Conservation (phyloP, 2,888 invertebrate species). For the Liopterus haemorrhoidalis region DNA sequence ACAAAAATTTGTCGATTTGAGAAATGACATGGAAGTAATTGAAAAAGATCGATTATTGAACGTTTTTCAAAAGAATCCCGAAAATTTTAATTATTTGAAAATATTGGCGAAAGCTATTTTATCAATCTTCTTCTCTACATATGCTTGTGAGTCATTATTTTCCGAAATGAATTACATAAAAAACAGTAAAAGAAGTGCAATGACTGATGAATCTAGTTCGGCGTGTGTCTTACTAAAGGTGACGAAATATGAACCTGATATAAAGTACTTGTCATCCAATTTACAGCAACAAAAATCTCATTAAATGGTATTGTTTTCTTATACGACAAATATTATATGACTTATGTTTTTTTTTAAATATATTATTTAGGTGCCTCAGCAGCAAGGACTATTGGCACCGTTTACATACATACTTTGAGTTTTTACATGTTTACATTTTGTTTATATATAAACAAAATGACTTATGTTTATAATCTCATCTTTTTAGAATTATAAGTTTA, state of each 20-base stretch:
- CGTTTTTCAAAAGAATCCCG: slow-evolving; percentile 23
- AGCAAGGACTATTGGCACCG: too few species aligned
- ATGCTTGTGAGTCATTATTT: too few species aligned
- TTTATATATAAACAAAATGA: too few species aligned
- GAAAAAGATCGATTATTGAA: slow-evolving; percentile 26
- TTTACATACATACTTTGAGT: too few species aligned
- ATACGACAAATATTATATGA: too few species aligned
- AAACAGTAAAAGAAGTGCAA: slow-evolving; percentile 28
- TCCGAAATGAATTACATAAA: slow-evolving; percentile 29
- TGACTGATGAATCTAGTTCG: slow-evolving; percentile 30
- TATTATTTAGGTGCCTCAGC: too few species aligned
- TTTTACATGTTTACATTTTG: too few species aligned
- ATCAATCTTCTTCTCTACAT: slow-evolving; percentile 29
- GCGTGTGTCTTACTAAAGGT: slow-evolving; percentile 27
- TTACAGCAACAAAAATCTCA: slow-evolving; percentile 27
- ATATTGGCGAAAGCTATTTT: slow-evolving; percentile 24
- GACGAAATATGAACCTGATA: slow-evolving; percentile 24
- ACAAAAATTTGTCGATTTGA: slow-evolving; percentile 30
- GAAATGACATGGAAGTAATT: slow-evolving; percentile 27
- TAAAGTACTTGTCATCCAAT: slow-evolving; percentile 26
- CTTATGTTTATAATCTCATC: too few species aligned
- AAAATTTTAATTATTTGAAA: slow-evolving; percentile 20
- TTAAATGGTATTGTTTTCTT: too few species aligned
- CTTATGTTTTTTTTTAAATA: too few species aligned
- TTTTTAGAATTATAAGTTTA: too few species aligned